Conservation (phyloP, 1,140 invertebrate genomes). For the Brachionus calyciflorus region DNA sequence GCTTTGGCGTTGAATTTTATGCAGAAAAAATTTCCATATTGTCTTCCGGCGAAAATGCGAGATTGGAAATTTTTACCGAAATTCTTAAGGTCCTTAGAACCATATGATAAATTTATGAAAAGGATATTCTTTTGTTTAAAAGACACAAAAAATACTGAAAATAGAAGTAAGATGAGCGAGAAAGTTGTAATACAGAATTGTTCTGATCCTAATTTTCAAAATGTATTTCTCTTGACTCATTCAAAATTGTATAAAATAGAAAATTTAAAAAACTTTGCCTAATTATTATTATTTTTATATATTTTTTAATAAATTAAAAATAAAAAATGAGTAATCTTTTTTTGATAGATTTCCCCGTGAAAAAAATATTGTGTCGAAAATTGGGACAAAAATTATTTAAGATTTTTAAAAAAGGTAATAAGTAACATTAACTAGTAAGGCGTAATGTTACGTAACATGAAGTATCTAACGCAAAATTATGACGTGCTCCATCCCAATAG, state of each 20-base stretch:
- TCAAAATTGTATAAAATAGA: too few relatives aligned
- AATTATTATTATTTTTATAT: neutral
- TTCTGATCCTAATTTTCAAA: too few relatives aligned
- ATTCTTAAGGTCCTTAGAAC: conserved; percentile 18
- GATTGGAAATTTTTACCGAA: conserved; percentile 35
- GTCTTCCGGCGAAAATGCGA: conserved; percentile 5
- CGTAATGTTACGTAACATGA: too few relatives aligned
- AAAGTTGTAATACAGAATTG: too few relatives aligned
- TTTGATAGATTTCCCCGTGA: neutral
- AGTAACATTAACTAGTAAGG: too few relatives aligned
- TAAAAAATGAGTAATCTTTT: too few relatives aligned
- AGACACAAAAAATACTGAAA: neutral
- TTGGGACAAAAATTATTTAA: too few relatives aligned
- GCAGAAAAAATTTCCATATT: neutral
- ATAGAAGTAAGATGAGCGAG: too few relatives aligned
- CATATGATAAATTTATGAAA: conserved; percentile 31
- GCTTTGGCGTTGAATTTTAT: neutral
- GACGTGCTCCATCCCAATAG: too few relatives aligned
- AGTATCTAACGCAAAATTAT: too few relatives aligned
- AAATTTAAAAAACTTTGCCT: neutral
- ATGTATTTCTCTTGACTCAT: too few relatives aligned
- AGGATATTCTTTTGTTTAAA: neutral
- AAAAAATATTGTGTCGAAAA: neutral
- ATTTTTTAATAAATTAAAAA: neutral
- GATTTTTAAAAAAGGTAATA: too few relatives aligned